Evolutionary conservation across 2,113 vertebrate genomes (phyloP), one percentile per base, ranked within the genome.

Genomic region (Gadus macrocephalus): DNA sequence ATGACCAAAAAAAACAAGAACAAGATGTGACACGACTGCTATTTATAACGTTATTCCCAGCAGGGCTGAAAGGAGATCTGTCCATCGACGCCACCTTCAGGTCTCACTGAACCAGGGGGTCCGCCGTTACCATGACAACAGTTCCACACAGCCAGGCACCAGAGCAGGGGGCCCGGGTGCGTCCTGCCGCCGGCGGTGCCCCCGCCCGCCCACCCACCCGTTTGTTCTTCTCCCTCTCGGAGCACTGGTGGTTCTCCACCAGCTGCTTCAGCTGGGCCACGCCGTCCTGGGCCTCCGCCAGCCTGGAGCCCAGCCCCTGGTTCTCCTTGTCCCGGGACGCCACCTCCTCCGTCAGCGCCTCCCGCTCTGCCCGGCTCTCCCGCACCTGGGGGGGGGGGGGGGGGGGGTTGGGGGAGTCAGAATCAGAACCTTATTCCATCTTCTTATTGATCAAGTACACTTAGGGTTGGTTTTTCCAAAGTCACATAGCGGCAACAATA

Each of bases 191-290:
- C 8, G 42, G 12, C 11, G 70, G n/a, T n/a, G n/a, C n/a, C n/a
- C 20, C 20, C 20, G 20, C 20, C 20, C 20, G 20, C n/a, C 31
- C 55, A 85, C 87, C 63, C 55, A 98, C 96, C 95, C 95, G 95
- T 88, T 94, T 98, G 80, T 97, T 96, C 87, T 99, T 98, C 69
- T 97, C 96, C 72, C 96, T 92, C 79, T 98, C 96, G 0, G 95
- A 87, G 80, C 92, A 93, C 9, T 93, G 93, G 55, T 95, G 93
- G 68, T 82, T 95, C 89, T 95, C 94, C 20, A 94, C 91, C 56
- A 83, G 88, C 73, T 91, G 93, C 87, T 95, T 96, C 88, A 97
- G 89, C 73, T 96, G 94, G 56, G 75, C 79, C 19, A 96, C 89
- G 3, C 91, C 92, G 56, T 97, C 95, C 83, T 96, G 95, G 65